Conservation (phyloP, 2,113 vertebrate genomes). For the Sylvia atricapilla region DNA sequence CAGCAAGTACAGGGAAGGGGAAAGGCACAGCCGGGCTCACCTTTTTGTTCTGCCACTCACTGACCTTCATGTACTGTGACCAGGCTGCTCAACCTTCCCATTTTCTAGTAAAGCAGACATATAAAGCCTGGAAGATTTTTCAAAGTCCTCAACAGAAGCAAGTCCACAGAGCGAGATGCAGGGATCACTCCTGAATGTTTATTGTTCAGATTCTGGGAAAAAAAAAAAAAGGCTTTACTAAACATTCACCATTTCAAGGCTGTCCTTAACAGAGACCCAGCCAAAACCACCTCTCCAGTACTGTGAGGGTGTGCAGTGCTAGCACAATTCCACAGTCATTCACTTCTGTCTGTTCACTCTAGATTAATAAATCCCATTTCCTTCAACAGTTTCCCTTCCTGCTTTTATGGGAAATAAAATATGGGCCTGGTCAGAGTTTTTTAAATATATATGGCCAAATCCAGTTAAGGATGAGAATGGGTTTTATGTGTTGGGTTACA, state of each 20-base stretch:
- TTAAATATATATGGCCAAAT: background rate
- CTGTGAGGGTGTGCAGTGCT: background rate
- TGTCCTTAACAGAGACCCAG: background rate
- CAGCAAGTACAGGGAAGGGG: background rate
- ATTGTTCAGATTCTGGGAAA: background rate
- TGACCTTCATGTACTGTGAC: background rate
- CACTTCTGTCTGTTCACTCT: background rate
- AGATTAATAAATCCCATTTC: background rate
- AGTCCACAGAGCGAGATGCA: accelerated
- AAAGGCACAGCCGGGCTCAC: background rate
- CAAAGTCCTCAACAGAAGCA: background rate
- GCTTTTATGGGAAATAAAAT: background rate
- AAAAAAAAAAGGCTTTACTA: background rate
- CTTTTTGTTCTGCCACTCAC: background rate
- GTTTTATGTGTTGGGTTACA: background rate
- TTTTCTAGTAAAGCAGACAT: background rate
- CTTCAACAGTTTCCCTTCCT: background rate
- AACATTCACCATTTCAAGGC: background rate
- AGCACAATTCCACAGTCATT: background rate
- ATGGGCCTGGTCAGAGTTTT: background rate
- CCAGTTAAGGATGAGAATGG: background rate
- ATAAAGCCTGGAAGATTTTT: background rate
- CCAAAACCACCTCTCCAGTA: background rate
- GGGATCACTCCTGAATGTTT: background rate
- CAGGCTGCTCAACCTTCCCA: background rate